Evolutionary conservation across 1,140 invertebrate genomes (phyloP).

Genomic region (Ladona fulva): DNA sequence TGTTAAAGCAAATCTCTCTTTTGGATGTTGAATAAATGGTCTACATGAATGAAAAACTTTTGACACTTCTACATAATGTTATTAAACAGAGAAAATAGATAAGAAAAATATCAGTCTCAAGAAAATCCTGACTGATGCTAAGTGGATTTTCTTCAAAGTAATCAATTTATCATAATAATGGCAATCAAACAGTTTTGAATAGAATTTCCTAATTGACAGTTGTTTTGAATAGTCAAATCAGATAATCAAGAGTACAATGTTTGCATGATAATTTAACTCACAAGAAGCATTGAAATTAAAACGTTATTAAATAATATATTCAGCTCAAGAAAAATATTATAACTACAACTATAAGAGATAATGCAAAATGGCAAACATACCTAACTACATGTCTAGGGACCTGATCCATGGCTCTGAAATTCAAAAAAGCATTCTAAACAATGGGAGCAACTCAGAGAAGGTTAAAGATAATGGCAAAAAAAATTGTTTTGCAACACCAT

Average conservation of each 20-base stretch:
- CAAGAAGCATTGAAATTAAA: slow-evolving; percentile 7
- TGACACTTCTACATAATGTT: no score
- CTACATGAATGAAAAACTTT: no score
- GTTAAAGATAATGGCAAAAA: slow-evolving; percentile 10
- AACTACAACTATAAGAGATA: slow-evolving; percentile 25
- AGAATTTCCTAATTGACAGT: no score
- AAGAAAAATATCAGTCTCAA: no score
- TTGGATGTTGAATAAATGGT: no score
- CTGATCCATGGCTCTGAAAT: slow-evolving; percentile 55
- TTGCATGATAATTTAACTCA: background rate
- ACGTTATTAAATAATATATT: slow-evolving; percentile 2
- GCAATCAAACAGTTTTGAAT: no score
- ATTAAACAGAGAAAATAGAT: no score
- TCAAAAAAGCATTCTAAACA: slow-evolving; percentile 47
- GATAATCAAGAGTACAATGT: background rate
- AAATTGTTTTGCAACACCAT: slow-evolving; percentile 6
- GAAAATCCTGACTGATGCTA: no score
- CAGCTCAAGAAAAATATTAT: slow-evolving; percentile 25
- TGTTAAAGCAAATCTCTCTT: no score
- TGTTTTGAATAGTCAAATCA: no score
- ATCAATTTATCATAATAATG: no score
- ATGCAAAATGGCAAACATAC: slow-evolving; percentile 36
- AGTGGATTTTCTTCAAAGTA: no score
- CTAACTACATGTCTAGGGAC: slow-evolving; percentile 46
- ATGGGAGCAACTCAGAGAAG: slow-evolving; percentile 28